Evolutionary conservation across 2,888 invertebrate species (phyloP).

Genomic region (Pollenia griseotomentosa): DNA sequence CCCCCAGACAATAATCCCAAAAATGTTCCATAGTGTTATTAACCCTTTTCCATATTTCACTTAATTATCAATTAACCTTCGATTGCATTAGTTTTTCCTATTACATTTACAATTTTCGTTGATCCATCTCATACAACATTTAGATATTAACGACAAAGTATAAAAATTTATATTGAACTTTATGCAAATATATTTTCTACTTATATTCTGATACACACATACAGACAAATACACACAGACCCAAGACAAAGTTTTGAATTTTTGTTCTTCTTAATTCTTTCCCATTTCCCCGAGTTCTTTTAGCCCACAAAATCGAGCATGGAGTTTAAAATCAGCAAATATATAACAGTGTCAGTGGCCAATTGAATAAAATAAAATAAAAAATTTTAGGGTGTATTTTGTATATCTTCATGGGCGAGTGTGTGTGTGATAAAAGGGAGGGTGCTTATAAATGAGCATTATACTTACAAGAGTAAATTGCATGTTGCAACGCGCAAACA

Average conservation of each 20-base stretch:
- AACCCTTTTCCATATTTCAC: not conserved
- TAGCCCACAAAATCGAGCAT: not conserved
- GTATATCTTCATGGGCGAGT: not conserved
- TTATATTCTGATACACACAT: not conserved
- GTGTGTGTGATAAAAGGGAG: not conserved
- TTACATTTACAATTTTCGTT: slow-evolving; percentile 7
- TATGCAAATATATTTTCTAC: slow-evolving; percentile 57
- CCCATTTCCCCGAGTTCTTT: not conserved
- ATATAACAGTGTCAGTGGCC: slow-evolving; percentile 52
- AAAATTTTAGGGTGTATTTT: slow-evolving; percentile 11
- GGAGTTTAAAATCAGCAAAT: slow-evolving; percentile 20
- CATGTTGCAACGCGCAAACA: slow-evolving; percentile 74
- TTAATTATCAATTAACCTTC: slow-evolving; percentile 14
- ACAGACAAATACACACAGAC: not conserved
- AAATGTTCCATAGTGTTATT: too few species aligned
- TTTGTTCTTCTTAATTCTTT: slow-evolving; percentile 3
- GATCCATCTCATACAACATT: slow-evolving; percentile 46
- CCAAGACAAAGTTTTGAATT: slow-evolving; percentile 19
- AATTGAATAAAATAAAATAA: slow-evolving; percentile 36
- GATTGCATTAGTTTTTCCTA: not conserved
- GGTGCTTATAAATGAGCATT: slow-evolving; percentile 56
- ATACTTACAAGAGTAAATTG: slow-evolving; percentile 68
- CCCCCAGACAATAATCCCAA: too few species aligned
- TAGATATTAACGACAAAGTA: slow-evolving; percentile 61
- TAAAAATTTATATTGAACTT: slow-evolving; percentile 64